These are phyloP conservation scores for Microcebus griseorufus DNA, from an alignment of 2,113 vertebrate species.

Conservation along the genomic window DNA sequence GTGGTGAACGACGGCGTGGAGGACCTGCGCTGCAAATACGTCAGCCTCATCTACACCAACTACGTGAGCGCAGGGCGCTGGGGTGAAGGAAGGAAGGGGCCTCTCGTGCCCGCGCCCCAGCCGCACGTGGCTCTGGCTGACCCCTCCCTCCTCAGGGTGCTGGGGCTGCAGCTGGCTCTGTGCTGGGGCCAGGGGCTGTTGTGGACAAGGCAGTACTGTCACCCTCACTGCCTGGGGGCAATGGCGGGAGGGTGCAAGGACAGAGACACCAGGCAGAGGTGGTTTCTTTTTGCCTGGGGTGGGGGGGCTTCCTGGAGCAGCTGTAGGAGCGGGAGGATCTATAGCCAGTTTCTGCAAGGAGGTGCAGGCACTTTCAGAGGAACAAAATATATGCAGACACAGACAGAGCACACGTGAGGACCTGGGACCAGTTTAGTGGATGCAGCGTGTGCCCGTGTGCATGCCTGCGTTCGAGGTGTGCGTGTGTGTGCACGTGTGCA, in stretches of 20 bases:
- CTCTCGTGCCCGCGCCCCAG: background rate
- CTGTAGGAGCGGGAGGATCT: background rate
- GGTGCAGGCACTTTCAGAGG: background rate
- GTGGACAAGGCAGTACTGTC: background rate
- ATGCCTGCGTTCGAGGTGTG: accelerated
- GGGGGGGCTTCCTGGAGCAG: background rate
- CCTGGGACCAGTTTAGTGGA: background rate
- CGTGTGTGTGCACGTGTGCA: too few relatives aligned
- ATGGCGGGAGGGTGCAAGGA: accelerated
- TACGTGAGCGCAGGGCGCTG: conserved; percentile 76
- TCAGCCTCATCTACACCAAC: conserved; percentile 84
- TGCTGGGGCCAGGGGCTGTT: background rate
- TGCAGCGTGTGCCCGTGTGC: background rate
- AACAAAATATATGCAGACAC: background rate
- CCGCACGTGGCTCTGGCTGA: accelerated
- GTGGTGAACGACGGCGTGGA: conserved; percentile 86
- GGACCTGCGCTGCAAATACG: conserved; percentile 84
- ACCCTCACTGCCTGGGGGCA: background rate
- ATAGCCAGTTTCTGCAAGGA: background rate
- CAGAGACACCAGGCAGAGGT: accelerated
- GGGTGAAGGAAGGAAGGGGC: accelerated
- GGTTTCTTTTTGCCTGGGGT: background rate
- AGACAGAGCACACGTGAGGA: background rate
- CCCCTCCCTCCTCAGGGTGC: background rate
- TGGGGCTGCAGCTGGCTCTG: background rate